phyloP scores from a whole-genome alignment of 2,888 invertebrate species.

The Drosophila hawaiiensis region DNA sequence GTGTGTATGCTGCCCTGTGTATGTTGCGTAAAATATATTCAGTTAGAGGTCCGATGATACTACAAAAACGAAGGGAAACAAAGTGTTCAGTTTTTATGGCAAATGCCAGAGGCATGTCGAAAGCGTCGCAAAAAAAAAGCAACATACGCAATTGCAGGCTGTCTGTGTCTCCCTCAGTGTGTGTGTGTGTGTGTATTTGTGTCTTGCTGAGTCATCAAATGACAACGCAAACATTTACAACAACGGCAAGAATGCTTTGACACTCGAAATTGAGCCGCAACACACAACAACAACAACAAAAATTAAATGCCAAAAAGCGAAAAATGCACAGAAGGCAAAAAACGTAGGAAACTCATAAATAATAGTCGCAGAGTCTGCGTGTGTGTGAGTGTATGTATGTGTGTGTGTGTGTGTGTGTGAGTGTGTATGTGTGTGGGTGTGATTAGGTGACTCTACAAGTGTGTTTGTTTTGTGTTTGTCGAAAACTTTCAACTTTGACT shows the following conservation, averaged over 20 bases:
- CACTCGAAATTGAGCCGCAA: conserved; percentile 75
- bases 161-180: neutral
- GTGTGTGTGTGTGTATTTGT: conserved; percentile 14
- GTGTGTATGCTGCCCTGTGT: neutral
- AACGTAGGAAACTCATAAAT: conserved; percentile 74
- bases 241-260: conserved; percentile 57
- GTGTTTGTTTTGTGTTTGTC: conserved; percentile 8
- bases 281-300: conserved; percentile 29
- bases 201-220: conserved; percentile 71
- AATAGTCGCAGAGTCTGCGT: conserved; percentile 52
- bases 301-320: conserved; percentile 71
- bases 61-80: conserved; percentile 25
- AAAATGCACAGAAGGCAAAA: conserved; percentile 70
- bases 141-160: conserved; percentile 38
- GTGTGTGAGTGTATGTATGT: neutral
- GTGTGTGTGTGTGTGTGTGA: neutral
- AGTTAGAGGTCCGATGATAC: neutral
- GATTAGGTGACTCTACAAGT: conserved; percentile 15
- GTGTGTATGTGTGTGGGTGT: conserved; percentile 11
- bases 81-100: conserved; percentile 49
- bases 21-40: neutral
- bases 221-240: conserved; percentile 37
- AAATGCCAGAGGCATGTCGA: conserved; percentile 42
- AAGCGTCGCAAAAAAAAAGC: conserved; percentile 27
- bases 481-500: conserved; percentile 55